Evolutionary conservation across 92 coral and sea anemone genomes (phyloP), one percentile per base, ranked within the genome.

Genomic region (Zoanthus gigantus): DNA sequence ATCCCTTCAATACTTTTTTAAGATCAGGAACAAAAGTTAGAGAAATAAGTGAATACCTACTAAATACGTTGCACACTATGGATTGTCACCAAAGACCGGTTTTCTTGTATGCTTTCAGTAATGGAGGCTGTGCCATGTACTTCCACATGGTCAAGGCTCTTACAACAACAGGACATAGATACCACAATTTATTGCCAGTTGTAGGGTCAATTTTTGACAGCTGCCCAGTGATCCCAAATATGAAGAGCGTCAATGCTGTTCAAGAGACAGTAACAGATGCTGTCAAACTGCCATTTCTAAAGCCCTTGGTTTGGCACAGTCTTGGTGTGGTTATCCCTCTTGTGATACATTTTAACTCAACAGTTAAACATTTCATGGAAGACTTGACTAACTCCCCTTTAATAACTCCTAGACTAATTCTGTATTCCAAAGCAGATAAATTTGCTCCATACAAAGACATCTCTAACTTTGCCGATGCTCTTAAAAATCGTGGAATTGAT

Each of bases 171-270:
- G 86, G 81, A 0, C 85, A 77, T 16, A 84, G 54, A 56, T 86
- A 84, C 86, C 89, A 83, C 72, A 89, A 79, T 77, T 87, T 92
- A 76, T 56, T 93, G 50, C 89, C 89, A 72, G 91, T 97, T 29
- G 92, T 84, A 5, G 99, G 99, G 17, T 83, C 98, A 71, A 95
- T 97, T 44, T 97, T 97, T 91, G 99, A 96, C 82, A 96, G 99
- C 91, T 95, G 98, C 79, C 99, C 99, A 46, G 85, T 93, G 57
- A 84, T 28, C 47, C 96, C 98, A 63, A 88, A 90, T 53, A 93
- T 87, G 16, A 92, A 95, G 74, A 94, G 93, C 88, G 83, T 97
- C 2, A 86, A 74, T 69, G 79, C 79, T 32, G 93, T 93, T 8
- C 94, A 92, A 74, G 93, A 89, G 60, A 92, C 96, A 83, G 93